Evolutionary conservation across 2,113 vertebrate genomes (phyloP).

Genomic region (Leptobrachium leishanense): DNA sequence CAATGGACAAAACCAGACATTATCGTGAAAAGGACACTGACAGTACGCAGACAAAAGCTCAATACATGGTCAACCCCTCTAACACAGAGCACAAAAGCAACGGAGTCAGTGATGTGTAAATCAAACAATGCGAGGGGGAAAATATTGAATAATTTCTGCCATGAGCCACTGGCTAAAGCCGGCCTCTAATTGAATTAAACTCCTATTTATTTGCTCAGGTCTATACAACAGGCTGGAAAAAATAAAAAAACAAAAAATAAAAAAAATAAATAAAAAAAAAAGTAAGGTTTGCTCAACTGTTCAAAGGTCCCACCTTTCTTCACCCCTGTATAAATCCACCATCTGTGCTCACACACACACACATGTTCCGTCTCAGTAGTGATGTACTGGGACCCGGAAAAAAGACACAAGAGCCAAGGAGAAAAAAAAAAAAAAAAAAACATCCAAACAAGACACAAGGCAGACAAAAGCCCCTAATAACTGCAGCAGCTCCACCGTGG

Average conservation of each 20-base stretch:
- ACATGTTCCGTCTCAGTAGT: constrained; percentile 92
- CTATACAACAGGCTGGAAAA: constrained; percentile 81
- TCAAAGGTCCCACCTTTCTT: constrained; percentile 89
- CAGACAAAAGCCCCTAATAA: constrained; percentile 91
- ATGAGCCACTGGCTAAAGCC: constrained; percentile 85
- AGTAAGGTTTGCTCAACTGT: constrained; percentile 85
- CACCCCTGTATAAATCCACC: constrained; percentile 91
- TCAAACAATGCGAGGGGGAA: constrained; percentile 84
- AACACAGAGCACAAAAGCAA: constrained; percentile 86
- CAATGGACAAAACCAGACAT: constrained; percentile 82
- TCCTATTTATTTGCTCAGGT: constrained; percentile 93
- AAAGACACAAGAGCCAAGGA: constrained; percentile 85
- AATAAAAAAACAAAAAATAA: constrained; percentile 57
- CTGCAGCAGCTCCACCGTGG: constrained; percentile 61
- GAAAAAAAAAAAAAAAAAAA: constrained; percentile 32
- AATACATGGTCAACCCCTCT: constrained; percentile 75
- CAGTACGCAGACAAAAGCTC: constrained; percentile 91
- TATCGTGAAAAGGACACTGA: constrained; percentile 85
- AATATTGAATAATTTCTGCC: constrained; percentile 91
- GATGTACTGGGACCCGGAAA: constrained; percentile 83
- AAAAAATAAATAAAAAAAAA: constrained; percentile 69
- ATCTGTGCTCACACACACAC: constrained; percentile 92
- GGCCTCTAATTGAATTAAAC: constrained; percentile 99
- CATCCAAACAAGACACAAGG: constrained; percentile 62
- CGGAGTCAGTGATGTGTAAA: constrained; percentile 96